A percentile compares a stretch with the other conserved stretches of the same genome.
Evolutionary conservation across 2,797 vertebrate species (phyloP).

Genomic region (Epinephelus coioides): DNA sequence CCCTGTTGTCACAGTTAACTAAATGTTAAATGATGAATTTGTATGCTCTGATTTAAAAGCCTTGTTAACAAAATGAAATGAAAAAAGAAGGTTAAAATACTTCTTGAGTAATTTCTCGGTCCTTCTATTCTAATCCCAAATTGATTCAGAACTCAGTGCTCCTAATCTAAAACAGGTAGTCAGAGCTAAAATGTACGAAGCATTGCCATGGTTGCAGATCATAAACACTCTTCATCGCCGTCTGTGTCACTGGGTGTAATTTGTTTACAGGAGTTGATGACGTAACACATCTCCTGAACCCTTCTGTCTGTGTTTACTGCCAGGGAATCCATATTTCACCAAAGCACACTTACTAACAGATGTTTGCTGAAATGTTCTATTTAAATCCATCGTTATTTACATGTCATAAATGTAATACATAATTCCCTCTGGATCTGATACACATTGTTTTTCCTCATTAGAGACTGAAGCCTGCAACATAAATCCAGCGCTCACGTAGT

Average conservation of each 20-base stretch:
- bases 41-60: neutral
- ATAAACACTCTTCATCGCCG: neutral
- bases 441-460: slow-evolving; percentile 41
- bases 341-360: slow-evolving; percentile 48
- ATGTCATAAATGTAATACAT: slow-evolving; percentile 20
- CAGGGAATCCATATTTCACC: slow-evolving; percentile 23
- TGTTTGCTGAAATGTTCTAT: slow-evolving; percentile 29
- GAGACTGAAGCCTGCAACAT: slow-evolving; percentile 5
- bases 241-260: slow-evolving; percentile 21
- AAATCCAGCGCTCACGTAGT: slow-evolving; percentile 19
- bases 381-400: slow-evolving; percentile 52
- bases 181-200: neutral
- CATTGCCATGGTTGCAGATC: slow-evolving; percentile 11
- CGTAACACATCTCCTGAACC: slow-evolving; percentile 6
- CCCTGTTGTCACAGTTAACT: neutral
- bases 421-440: slow-evolving; percentile 15
- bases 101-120: neutral
- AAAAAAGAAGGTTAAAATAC: neutral
- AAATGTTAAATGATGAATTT: neutral
- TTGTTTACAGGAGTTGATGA: slow-evolving; percentile 27
- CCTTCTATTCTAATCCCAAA: neutral
- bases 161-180: neutral
- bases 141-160: neutral
- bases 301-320: slow-evolving; percentile 26
- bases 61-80: neutral